phyloP scores from a whole-genome alignment of 2,113 vertebrate species.

The Mustela lutreola region DNA sequence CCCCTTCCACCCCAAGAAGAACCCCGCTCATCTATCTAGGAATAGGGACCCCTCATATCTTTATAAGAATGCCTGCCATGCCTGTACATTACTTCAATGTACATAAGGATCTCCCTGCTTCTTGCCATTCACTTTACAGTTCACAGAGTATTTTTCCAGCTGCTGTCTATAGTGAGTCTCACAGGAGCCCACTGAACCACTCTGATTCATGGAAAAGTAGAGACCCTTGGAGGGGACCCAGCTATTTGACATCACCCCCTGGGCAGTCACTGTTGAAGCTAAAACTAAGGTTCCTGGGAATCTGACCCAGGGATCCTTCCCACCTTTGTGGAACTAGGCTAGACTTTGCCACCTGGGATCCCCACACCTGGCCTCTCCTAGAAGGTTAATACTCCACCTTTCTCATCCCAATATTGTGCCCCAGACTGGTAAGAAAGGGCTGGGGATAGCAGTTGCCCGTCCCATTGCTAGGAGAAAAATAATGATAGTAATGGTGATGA shows the following conservation, averaged over 20 bases:
- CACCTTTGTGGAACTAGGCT: neutral
- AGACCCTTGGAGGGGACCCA: neutral
- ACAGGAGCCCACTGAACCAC: neutral
- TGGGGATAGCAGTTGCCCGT: no score
- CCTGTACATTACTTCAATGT: fast-evolving
- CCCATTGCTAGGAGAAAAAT: neutral
- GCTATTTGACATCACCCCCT: no score
- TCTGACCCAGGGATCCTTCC: no score
- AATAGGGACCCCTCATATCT: neutral
- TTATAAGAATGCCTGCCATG: neutral
- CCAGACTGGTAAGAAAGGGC: neutral
- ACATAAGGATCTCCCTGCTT: fast-evolving
- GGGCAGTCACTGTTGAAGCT: neutral
- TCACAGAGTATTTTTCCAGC: neutral
- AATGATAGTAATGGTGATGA: fast-evolving
- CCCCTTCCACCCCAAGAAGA: no score
- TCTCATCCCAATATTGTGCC: neutral
- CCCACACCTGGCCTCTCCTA: no score
- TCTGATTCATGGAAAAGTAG: neutral
- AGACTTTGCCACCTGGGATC: neutral
- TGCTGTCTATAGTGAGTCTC: neutral
- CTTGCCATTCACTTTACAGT: neutral
- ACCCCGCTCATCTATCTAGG: fast-evolving
- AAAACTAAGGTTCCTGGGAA: neutral
- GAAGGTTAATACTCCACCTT: fast-evolving